Conservation (phyloP, 2,113 vertebrate species). For the Lynx canadensis region DNA sequence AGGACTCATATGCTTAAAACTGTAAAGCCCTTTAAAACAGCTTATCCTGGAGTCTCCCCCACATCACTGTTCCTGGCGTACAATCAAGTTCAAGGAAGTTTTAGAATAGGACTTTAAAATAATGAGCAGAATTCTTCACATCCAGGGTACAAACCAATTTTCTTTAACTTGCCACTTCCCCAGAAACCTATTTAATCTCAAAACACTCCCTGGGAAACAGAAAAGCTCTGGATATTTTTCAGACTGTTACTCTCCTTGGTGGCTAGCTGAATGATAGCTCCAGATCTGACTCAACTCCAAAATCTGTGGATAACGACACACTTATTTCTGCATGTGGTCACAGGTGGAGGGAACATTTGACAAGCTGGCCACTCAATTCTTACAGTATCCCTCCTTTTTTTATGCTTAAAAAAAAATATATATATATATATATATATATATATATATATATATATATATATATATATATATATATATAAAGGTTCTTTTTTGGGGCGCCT, state of each 20-base stretch:
- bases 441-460: not conserved
- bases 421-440: not conserved
- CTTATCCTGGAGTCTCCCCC: slow-evolving; percentile 47
- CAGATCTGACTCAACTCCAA: not conserved
- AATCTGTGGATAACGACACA: not conserved
- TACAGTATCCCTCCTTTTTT: not conserved
- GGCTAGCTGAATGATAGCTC: not conserved
- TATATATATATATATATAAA: not conserved
- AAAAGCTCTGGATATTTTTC: slow-evolving; percentile 30
- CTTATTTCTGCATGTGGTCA: not conserved
- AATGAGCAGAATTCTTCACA: slow-evolving; percentile 36
- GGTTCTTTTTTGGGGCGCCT: not conserved
- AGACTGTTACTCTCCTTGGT: not conserved
- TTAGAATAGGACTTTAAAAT: slow-evolving; percentile 36
- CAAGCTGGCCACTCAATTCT: not conserved
- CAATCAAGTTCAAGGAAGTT: slow-evolving; percentile 6
- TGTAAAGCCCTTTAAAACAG: slow-evolving; percentile 49
- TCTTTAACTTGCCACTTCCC: slow-evolving; percentile 37
- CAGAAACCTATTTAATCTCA: slow-evolving; percentile 18
- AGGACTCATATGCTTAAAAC: not conserved
- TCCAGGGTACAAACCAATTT: slow-evolving; percentile 50
- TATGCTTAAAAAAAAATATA: not conserved
- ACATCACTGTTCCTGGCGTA: not conserved
- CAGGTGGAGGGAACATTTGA: not conserved
- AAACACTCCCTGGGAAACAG: slow-evolving; percentile 38